These are phyloP conservation scores for Drosophila malerkotliana DNA, from an alignment of 1,140 invertebrate genomes.

Conservation along the genomic window DNA sequence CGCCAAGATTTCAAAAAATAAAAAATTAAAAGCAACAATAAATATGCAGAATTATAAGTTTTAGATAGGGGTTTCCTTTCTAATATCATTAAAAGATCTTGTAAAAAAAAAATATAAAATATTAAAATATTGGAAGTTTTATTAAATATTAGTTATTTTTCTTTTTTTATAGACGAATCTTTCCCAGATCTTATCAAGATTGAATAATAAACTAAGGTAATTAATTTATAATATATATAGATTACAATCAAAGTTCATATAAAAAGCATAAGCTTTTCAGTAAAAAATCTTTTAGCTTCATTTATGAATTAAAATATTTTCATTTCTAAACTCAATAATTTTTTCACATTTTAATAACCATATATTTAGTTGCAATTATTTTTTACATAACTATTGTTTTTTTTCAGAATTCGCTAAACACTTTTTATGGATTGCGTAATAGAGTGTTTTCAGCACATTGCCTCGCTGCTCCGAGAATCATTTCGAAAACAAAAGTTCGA, in stretches of 20 bases:
- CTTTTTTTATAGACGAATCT: too few relatives aligned
- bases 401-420: constrained; percentile 27
- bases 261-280: too few relatives aligned
- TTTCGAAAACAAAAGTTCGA: constrained; percentile 39
- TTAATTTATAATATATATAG: background rate
- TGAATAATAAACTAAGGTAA: background rate
- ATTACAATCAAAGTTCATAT: background rate
- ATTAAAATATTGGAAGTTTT: background rate
- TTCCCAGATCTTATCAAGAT: background rate
- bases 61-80: background rate
- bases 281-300: too few relatives aligned
- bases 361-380: constrained; percentile 15
- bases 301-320: too few relatives aligned
- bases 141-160: background rate
- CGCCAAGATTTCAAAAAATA: background rate
- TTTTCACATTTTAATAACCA: background rate
- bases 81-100: background rate
- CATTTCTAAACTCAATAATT: background rate
- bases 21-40: background rate
- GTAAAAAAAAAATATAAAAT: background rate
- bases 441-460: constrained; percentile 6
- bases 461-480: background rate
- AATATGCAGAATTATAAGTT: constrained; percentile 2
- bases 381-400: constrained; percentile 73
- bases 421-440: constrained; percentile 69